Conservation (phyloP, 2,113 vertebrate species). For the Prolemur simus region DNA sequence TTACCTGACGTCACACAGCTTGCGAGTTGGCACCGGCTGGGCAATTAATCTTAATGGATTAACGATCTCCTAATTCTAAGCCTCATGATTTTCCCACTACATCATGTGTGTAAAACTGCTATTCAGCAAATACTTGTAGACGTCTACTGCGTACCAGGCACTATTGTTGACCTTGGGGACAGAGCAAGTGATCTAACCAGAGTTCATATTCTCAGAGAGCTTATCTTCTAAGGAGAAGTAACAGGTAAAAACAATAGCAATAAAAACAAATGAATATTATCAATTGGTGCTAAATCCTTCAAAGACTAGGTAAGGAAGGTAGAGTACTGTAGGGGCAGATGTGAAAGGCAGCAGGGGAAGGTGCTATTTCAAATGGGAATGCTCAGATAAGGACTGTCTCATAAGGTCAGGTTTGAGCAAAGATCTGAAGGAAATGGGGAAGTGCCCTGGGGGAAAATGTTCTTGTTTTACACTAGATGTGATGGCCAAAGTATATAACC, state of each 20-base stretch:
- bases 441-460: background rate
- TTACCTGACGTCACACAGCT: background rate
- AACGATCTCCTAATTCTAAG: background rate
- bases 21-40: background rate
- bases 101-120: background rate
- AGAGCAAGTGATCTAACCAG: too few species aligned
- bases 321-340: too few species aligned
- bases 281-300: too few species aligned
- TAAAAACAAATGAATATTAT: background rate
- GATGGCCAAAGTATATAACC: background rate
- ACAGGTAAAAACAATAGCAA: background rate
- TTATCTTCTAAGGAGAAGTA: background rate
- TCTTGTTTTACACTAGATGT: background rate
- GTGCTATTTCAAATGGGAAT: background rate
- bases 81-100: background rate
- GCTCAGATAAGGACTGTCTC: background rate
- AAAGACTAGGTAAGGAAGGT: background rate
- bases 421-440: background rate
- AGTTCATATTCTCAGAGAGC: background rate
- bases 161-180: background rate
- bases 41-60: too few species aligned
- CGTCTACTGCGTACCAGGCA: background rate
- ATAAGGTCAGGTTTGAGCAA: background rate
- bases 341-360: too few species aligned
- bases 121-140: background rate